A percentile compares a stretch with the other conserved stretches of the same genome.
Evolutionary conservation across 2,888 invertebrate genomes (phyloP).

Genomic region (Drosophila mimica): DNA sequence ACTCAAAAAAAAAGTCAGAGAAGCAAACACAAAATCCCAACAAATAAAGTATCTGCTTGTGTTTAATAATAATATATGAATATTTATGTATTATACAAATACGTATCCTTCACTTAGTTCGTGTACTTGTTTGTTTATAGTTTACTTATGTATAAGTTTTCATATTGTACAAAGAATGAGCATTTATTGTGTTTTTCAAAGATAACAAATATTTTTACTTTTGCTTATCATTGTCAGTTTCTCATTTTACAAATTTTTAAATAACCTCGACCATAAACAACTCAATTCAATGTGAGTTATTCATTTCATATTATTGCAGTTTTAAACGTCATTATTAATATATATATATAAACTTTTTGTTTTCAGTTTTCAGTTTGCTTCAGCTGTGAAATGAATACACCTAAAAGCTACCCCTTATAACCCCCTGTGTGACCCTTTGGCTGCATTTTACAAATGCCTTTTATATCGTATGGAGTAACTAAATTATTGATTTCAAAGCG

Average conservation of each 20-base stretch:
- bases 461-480: conserved; percentile 25
- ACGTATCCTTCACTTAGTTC: conserved; percentile 5
- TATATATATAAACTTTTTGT: conserved; percentile 3
- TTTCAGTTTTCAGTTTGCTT: conserved; percentile 28
- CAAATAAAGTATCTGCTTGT: conserved; percentile 26
- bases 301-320: conserved; percentile 32
- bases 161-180: conserved; percentile 70
- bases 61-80: conserved; percentile 4
- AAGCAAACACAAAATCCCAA: conserved; percentile 37
- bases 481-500: conserved; percentile 64
- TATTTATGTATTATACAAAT: conserved; percentile 33
- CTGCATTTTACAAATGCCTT: conserved; percentile 75
- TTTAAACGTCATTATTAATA: conserved; percentile 33
- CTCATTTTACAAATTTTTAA: conserved; percentile 16
- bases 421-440: conserved; percentile 65
- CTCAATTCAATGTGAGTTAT: conserved; percentile 29
- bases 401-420: conserved; percentile 45
- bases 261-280: conserved; percentile 16
- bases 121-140: conserved; percentile 20
- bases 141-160: conserved; percentile 37
- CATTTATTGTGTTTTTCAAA: conserved; percentile 54
- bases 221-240: conserved; percentile 21
- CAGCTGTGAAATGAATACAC: conserved; percentile 37
- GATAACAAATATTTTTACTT: conserved; percentile 19
- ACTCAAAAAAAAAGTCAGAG: conserved; percentile 13